A percentile compares a stretch with the other conserved stretches of the same genome.
Evolutionary conservation across 2,888 invertebrate genomes (phyloP).

Genomic region (Eupeodes luniger): DNA sequence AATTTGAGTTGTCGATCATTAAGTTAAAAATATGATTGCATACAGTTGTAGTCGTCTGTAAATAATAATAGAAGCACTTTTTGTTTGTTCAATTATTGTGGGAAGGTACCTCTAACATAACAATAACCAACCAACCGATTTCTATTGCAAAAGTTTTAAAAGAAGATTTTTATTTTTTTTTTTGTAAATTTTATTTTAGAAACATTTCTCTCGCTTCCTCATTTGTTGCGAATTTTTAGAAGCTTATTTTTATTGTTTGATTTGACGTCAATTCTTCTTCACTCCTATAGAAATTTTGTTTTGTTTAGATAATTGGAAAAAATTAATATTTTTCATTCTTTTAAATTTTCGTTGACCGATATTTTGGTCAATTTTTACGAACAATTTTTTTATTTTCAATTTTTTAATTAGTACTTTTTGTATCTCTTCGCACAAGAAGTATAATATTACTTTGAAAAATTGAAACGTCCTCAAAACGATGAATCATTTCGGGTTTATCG

Average conservation of each 20-base stretch:
- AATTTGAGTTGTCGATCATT: constrained; percentile 68
- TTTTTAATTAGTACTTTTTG: too few relatives aligned
- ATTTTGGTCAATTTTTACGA: background rate
- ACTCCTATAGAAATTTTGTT: background rate
- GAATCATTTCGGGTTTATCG: too few relatives aligned
- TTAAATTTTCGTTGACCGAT: background rate
- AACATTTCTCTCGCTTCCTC: background rate
- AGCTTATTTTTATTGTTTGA: constrained; percentile 41
- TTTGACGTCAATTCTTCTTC: constrained; percentile 56
- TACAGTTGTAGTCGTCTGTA: constrained; percentile 37
- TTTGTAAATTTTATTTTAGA: background rate
- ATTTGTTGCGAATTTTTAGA: constrained; percentile 12
- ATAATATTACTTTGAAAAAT: too few relatives aligned
- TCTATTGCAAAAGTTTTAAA: background rate
- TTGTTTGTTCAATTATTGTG: constrained; percentile 44
- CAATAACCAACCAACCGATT: background rate
- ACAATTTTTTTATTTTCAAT: background rate
- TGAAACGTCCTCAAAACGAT: too few relatives aligned
- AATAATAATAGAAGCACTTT: constrained; percentile 49
- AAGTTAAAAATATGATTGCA: constrained; percentile 67
- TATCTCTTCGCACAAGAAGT: too few relatives aligned
- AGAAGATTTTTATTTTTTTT: too few relatives aligned
- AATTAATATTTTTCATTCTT: background rate
- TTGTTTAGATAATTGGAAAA: too few relatives aligned
- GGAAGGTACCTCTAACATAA: background rate